phyloP scores from a whole-genome alignment of 2,113 vertebrate species.

The Emberiza fucata region DNA sequence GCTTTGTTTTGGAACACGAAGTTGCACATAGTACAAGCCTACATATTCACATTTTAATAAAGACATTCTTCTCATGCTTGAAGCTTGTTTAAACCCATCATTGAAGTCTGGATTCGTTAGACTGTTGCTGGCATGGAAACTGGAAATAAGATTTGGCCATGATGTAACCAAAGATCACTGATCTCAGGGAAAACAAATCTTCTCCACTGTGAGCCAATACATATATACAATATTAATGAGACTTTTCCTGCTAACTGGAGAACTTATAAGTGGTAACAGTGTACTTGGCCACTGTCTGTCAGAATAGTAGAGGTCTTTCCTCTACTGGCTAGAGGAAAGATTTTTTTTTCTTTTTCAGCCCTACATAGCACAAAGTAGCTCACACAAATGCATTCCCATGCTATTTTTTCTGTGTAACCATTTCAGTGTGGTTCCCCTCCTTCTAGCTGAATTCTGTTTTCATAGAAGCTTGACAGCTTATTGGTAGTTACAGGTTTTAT shows the following conservation, averaged over 20 bases:
- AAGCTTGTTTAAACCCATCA: conserved; percentile 19
- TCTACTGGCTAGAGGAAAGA: not conserved
- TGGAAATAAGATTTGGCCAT: not conserved
- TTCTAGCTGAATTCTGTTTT: not conserved
- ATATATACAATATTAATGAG: conserved; percentile 15
- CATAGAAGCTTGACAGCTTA: not conserved
- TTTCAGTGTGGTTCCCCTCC: not conserved
- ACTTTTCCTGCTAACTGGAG: conserved; percentile 12
- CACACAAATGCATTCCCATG: not conserved
- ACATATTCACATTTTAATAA: conserved; percentile 2
- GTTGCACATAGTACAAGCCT: not conserved
- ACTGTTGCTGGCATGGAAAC: not conserved
- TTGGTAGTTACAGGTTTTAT: not conserved
- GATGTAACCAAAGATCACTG: conserved; percentile 17
- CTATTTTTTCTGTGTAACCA: not conserved
- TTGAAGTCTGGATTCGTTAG: not conserved
- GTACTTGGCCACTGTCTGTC: not conserved
- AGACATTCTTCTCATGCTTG: conserved; percentile 7
- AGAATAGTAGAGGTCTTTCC: not conserved
- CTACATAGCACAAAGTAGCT: not conserved
- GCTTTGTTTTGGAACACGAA: not conserved
- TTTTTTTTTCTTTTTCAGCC: not conserved
- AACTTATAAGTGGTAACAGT: not conserved
- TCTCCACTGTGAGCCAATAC: not conserved
- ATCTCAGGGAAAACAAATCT: not conserved